Evolutionary conservation across 2,113 vertebrate genomes (phyloP), one percentile per base, ranked within the genome.

Genomic region (Micronisus gabar): DNA sequence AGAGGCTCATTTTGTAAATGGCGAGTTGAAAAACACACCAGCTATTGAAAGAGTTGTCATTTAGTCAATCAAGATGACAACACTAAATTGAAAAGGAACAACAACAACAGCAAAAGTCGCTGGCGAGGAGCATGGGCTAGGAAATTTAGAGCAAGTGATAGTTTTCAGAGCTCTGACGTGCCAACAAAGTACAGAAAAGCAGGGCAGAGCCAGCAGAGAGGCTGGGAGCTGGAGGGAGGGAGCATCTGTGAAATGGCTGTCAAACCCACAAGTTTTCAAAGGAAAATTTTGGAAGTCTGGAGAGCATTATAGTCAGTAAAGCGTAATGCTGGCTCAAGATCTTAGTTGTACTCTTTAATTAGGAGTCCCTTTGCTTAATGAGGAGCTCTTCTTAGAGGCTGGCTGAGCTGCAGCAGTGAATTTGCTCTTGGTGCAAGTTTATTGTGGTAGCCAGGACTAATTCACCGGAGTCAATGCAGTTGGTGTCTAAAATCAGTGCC

Each of bases 241-340:
- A 93, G 50, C 41, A 71, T 88, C 85, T 93, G 68, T 79, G 95
- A 85, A 92, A 83, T 52, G 67, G n/a, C 55, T 94, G 88, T 88
- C 74, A 92, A 93, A 61, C 23, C 13, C 36, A 32, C 30, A 74
- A 61, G 36, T 25, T 17, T 43, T 74, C 4, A 2, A 56, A 81
- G 81, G 36, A 83, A 48, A 36, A 63, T 76, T 86, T 86, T 90
- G 47, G 25, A 84, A 67, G 15, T 68, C 63, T 88, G 27, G 40
- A 38, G 58, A 45, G 62, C 40, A 3, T 48, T 88, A 8, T 13
- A 53, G 30, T 40, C 50, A 87, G 36, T n/a, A 55, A 84, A 70
- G 26, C 4, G 71, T 90, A 81, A 56, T 55, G 34, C 32, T 81
- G 65, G 15, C 43, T 63, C 21, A 62, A 32, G 36, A 50, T 65